Evolutionary conservation across 2,888 invertebrate genomes (phyloP).

Genomic region (Bembecia ichneumoniformis): DNA sequence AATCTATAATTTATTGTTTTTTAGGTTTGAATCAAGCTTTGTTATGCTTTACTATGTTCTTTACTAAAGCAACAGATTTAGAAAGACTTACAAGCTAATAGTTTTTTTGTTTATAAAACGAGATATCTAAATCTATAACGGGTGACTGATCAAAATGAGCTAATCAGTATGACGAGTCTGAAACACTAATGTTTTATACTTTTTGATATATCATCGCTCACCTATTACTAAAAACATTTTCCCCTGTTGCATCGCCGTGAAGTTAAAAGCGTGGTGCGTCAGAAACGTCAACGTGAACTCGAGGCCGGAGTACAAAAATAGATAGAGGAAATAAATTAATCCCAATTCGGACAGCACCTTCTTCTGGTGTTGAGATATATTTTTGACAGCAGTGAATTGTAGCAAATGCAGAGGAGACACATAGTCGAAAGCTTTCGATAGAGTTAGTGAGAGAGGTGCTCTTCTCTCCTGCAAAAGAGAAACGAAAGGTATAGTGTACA

Average conservation of each 20-base stretch:
- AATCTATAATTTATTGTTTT: no score
- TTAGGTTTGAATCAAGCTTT: no score
- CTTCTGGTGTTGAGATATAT: conserved; percentile 74
- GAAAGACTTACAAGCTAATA: no score
- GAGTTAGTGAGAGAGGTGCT: conserved; percentile 76
- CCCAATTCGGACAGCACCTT: conserved; percentile 78
- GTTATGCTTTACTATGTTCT: no score
- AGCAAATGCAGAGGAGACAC: conserved; percentile 61
- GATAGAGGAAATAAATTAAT: conserved; percentile 87
- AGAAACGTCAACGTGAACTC: conserved; percentile 98
- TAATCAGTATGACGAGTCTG: no score
- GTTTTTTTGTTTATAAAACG: no score
- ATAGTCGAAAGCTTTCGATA: conserved; percentile 74
- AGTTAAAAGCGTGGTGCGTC: conserved; percentile 92
- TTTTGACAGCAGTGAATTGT: conserved; percentile 78
- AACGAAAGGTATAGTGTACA: neutral
- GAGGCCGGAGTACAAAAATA: conserved; percentile 95
- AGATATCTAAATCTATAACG: no score
- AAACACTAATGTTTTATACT: no score
- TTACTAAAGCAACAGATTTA: no score
- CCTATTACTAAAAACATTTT: conserved; percentile 97
- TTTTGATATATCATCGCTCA: conserved; percentile 31
- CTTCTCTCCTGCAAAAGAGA: conserved; percentile 75
- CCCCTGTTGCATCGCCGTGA: conserved; percentile 96
- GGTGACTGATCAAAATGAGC: no score